These are phyloP conservation scores for Ellobius talpinus DNA, from an alignment of 2,113 vertebrate genomes.

Conservation along the genomic window DNA sequence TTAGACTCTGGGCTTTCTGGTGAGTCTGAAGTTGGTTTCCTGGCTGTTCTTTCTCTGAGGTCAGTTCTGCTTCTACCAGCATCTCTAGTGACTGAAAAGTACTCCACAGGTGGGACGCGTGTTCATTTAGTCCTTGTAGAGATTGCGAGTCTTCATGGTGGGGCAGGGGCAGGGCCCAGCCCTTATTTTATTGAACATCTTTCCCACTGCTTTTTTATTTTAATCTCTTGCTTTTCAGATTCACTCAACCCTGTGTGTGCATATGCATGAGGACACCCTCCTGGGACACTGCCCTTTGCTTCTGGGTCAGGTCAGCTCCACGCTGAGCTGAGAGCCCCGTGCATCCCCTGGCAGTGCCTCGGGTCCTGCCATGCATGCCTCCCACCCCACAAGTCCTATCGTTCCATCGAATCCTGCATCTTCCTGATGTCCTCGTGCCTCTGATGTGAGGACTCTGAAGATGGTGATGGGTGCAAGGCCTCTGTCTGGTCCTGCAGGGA, in stretches of 20 bases:
- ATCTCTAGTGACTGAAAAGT: too few relatives aligned
- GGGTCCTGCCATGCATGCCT: not conserved
- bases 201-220: not conserved
- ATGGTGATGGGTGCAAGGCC: not conserved
- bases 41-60: not conserved
- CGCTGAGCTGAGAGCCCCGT: accelerated
- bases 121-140: not conserved
- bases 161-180: not conserved
- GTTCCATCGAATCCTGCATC: not conserved
- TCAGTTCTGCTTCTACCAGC: not conserved
- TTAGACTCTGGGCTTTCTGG: not conserved
- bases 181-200: not conserved
- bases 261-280: not conserved
- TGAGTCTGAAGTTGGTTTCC: not conserved
- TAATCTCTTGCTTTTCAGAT: not conserved
- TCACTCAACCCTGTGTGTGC: accelerated
- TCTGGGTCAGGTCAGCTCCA: not conserved
- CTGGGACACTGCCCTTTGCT: not conserved
- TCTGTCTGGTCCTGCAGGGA: constrained; percentile 26
- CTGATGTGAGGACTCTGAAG: not conserved
- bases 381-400: accelerated
- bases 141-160: not conserved
- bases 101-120: accelerated
- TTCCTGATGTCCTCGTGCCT: not conserved
- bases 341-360: not conserved